These are phyloP conservation scores for Ochropleura plecta DNA, from an alignment of 2,888 invertebrate species.

Conservation along the genomic window DNA sequence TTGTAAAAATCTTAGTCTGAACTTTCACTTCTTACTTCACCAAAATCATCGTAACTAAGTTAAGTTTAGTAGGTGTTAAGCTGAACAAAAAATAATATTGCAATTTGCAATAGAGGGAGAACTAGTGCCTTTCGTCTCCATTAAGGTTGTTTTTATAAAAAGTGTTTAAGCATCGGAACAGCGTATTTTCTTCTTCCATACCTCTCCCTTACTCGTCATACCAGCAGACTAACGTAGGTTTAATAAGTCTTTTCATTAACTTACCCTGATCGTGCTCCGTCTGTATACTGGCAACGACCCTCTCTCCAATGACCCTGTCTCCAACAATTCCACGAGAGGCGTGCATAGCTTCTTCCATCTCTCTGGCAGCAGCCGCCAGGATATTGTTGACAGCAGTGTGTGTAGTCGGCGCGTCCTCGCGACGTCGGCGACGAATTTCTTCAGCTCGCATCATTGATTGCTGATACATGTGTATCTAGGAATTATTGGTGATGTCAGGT, in stretches of 20 bases:
- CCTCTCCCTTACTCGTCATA: background rate
- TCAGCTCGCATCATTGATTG: slow-evolving; percentile 89
- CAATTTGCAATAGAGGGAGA: too few species aligned
- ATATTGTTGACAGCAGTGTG: slow-evolving; percentile 89
- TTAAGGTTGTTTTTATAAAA: too few species aligned
- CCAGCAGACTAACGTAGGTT: background rate
- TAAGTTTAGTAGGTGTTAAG: too few species aligned
- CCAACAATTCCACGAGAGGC: slow-evolving; percentile 67
- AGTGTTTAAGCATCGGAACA: background rate
- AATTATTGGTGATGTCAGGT: slow-evolving; percentile 55
- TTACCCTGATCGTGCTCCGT: slow-evolving; percentile 84
- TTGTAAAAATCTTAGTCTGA: too few species aligned
- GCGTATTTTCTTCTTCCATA: background rate
- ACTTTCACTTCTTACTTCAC: too few species aligned
- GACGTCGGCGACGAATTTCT: slow-evolving; percentile 85
- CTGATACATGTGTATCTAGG: slow-evolving; percentile 89
- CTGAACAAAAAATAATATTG: too few species aligned
- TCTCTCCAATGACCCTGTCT: slow-evolving; percentile 68
- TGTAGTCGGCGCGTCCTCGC: slow-evolving; percentile 82
- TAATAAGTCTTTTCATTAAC: slow-evolving; percentile 41
- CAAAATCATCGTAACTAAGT: too few species aligned
- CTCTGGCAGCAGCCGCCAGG: slow-evolving; percentile 86
- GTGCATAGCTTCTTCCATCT: slow-evolving; percentile 86
- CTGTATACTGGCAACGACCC: slow-evolving; percentile 84
- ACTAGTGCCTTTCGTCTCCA: too few species aligned